phyloP scores from a whole-genome alignment of 1,140 invertebrate genomes.

The Nephila pilipes region DNA sequence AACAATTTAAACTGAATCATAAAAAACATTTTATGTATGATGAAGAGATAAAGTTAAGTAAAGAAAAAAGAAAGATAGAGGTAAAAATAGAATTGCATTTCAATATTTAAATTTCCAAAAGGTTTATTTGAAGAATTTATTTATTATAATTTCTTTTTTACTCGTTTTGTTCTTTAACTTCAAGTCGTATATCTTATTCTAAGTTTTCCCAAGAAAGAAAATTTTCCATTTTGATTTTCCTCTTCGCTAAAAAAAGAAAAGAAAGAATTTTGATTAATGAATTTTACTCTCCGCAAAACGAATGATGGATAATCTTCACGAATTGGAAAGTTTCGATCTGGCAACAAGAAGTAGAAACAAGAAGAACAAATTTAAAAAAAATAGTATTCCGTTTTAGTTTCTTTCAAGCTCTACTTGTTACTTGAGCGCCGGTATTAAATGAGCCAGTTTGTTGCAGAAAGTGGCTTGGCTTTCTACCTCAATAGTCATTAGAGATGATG shows the following conservation, averaged over 20 bases:
- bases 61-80: background rate
- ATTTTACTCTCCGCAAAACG: background rate
- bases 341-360: background rate
- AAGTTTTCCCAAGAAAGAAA: background rate
- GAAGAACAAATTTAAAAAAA: background rate
- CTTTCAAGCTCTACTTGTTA: conserved; percentile 33
- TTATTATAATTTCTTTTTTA: background rate
- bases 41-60: background rate
- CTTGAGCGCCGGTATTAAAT: background rate
- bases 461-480: background rate
- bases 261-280: conserved; percentile 1
- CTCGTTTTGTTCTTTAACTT: background rate
- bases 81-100: conserved; percentile 3
- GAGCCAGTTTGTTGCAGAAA: conserved; percentile 11
- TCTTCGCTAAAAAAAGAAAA: background rate
- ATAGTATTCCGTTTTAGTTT: background rate
- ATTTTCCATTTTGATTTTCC: background rate
- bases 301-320: conserved; percentile 16
- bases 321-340: background rate
- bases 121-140: background rate
- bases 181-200: background rate
- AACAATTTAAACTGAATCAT: background rate
- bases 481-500: conserved; percentile 16
- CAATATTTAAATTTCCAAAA: background rate
- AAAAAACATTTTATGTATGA: background rate